Evolutionary conservation across 2,888 invertebrate species (phyloP).

Genomic region (Thalpophila matura): DNA sequence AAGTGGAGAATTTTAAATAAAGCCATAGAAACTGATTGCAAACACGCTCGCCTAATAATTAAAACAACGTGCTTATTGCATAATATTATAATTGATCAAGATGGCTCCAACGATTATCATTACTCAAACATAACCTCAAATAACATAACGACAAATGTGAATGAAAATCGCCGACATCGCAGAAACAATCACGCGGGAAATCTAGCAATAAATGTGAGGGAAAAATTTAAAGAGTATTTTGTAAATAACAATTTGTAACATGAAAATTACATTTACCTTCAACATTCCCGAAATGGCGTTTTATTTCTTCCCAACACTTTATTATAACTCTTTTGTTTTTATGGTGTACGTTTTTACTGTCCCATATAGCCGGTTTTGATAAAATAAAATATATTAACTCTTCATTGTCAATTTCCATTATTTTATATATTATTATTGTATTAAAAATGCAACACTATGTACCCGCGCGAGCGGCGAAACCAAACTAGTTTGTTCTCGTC

Average conservation of each 20-base stretch:
- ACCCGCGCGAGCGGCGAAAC: slow-evolving; percentile 33
- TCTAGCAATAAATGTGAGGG: slow-evolving; percentile 25
- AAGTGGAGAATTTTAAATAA: slow-evolving; percentile 37
- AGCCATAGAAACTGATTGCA: slow-evolving; percentile 21
- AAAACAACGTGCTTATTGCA: slow-evolving; percentile 23
- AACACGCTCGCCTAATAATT: slow-evolving; percentile 24
- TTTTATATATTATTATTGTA: slow-evolving; percentile 6
- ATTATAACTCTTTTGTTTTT: slow-evolving; percentile 17
- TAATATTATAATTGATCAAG: slow-evolving; percentile 26
- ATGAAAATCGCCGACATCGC: slow-evolving; percentile 23
- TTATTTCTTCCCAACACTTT: slow-evolving; percentile 21
- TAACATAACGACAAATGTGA: slow-evolving; percentile 23
- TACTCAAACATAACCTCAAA: slow-evolving; percentile 18
- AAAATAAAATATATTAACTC: slow-evolving; percentile 29
- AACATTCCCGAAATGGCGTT: slow-evolving; percentile 19
- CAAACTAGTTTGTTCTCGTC: slow-evolving; percentile 28
- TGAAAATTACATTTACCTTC: slow-evolving; percentile 17
- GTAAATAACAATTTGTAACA: slow-evolving; percentile 27
- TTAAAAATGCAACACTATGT: slow-evolving; percentile 33
- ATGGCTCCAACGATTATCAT: slow-evolving; percentile 25
- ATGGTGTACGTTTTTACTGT: slow-evolving; percentile 20
- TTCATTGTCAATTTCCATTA: slow-evolving; percentile 18
- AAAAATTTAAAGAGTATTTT: slow-evolving; percentile 30
- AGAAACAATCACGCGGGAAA: slow-evolving; percentile 27
- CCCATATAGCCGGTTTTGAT: slow-evolving; percentile 28